These are phyloP conservation scores for Catharus fuscescens DNA, from an alignment of 2,113 vertebrate genomes.

Conservation along the genomic window DNA sequence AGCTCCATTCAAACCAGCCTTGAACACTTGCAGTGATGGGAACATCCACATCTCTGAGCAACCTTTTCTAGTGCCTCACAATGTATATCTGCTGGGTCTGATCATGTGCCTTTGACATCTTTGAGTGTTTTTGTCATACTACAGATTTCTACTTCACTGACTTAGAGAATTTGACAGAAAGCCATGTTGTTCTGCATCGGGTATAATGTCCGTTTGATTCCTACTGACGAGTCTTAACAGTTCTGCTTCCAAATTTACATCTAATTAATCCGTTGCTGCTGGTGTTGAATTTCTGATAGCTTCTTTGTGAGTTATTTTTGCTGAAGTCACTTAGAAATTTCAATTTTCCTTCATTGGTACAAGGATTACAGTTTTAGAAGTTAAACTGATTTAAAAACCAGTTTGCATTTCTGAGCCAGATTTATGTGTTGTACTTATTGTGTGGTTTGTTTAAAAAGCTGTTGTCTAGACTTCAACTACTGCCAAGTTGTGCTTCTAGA, in stretches of 20 bases:
- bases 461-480: slow-evolving; percentile 1
- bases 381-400: background rate
- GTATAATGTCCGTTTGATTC: background rate
- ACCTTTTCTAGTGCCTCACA: background rate
- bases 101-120: background rate
- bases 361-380: background rate
- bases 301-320: background rate
- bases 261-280: background rate
- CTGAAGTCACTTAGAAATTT: background rate
- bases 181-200: background rate
- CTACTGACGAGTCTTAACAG: background rate
- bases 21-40: fast-evolving
- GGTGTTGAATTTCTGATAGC: background rate
- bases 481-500: slow-evolving; percentile 4
- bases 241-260: background rate
- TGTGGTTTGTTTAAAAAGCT: background rate
- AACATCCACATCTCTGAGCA: background rate
- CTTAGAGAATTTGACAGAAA: background rate
- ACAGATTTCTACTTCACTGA: background rate
- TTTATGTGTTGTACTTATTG: background rate
- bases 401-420: background rate
- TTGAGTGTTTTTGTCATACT: background rate
- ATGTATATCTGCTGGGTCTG: background rate
- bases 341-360: background rate
- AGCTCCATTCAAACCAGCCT: background rate